A percentile compares a stretch with the other conserved stretches of the same genome.
phyloP scores from a whole-genome alignment of 2,797 vertebrate genomes.

The Bovichtus variegatus region DNA sequence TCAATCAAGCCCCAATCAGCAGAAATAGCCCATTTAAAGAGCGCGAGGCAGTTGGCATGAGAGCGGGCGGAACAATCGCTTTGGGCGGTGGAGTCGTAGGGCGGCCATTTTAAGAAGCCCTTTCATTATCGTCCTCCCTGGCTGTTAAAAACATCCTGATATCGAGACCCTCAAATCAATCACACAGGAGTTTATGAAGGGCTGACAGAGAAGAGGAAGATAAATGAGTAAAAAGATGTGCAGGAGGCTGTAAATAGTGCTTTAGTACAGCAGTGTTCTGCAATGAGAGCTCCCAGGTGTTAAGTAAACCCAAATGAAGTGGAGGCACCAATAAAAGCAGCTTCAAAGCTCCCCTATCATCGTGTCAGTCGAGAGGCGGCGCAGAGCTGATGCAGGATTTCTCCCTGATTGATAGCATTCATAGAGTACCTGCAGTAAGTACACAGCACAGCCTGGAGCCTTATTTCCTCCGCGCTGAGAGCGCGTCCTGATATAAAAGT shows the following conservation, averaged over 20 bases:
- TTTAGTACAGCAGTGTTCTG: constrained; percentile 61
- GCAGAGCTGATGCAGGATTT: constrained; percentile 65
- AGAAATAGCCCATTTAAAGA: constrained; percentile 61
- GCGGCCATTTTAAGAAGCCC: constrained; percentile 40
- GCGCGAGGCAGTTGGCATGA: constrained; percentile 27
- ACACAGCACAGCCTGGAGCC: constrained; percentile 55
- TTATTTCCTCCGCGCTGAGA: constrained; percentile 71
- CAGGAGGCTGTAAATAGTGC: constrained; percentile 71
- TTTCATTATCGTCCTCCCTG: constrained; percentile 47
- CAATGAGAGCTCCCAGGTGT: constrained; percentile 76
- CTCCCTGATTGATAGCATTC: constrained; percentile 80
- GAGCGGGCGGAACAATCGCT: constrained; percentile 38
- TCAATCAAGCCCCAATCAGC: constrained; percentile 68
- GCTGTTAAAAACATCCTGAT: constrained; percentile 53
- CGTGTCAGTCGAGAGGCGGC: constrained; percentile 81
- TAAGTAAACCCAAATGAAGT: constrained; percentile 85
- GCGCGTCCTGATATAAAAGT: constrained; percentile 74
- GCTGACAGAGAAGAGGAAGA: constrained; percentile 38
- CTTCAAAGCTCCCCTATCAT: constrained; percentile 81
- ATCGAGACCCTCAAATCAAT: constrained; percentile 61
- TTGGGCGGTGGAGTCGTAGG: constrained; percentile 2
- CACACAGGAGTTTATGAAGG: constrained; percentile 66
- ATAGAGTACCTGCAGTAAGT: constrained; percentile 51
- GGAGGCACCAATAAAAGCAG: constrained; percentile 79
- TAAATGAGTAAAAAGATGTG: constrained; percentile 52